These are phyloP conservation scores for Mizuhopecten yessoensis DNA, from an alignment of 1,140 invertebrate genomes.

Conservation along the genomic window DNA sequence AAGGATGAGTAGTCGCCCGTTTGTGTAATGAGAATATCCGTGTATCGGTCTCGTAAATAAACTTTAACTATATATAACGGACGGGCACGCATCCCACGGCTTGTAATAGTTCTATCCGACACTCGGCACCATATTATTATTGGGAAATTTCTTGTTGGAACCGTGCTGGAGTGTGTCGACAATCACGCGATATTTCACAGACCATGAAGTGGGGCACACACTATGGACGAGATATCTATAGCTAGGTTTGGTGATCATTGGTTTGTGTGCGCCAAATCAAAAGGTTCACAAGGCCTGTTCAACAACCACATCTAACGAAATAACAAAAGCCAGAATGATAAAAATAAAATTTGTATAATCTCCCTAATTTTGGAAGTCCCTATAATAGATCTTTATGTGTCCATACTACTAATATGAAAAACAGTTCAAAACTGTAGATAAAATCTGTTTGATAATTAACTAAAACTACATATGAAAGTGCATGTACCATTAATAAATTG, in stretches of 20 bases:
- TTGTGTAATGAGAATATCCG: conserved; percentile 19
- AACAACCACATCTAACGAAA: no score
- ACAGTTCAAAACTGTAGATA: no score
- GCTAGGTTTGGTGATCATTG: conserved; percentile 1
- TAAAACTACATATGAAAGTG: no score
- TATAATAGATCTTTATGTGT: no score
- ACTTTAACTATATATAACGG: conserved; percentile 35
- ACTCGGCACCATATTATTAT: conserved; percentile 14
- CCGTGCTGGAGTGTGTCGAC: neutral
- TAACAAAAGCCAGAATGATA: no score
- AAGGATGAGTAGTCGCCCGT: neutral
- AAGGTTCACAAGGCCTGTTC: no score
- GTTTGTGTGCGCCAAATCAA: neutral
- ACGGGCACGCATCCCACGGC: neutral
- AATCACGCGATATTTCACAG: neutral
- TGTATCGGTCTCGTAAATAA: conserved; percentile 33
- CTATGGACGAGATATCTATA: neutral
- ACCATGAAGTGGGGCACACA: neutral
- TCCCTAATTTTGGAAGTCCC: no score
- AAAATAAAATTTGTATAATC: no score
- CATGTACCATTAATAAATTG: no score
- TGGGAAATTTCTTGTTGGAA: neutral
- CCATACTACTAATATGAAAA: no score
- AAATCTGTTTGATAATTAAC: no score
- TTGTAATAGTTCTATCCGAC: conserved; percentile 34